Base-by-base conservation (phyloP, 2,888 invertebrate species). In the Drosophila cognata region DNA sequence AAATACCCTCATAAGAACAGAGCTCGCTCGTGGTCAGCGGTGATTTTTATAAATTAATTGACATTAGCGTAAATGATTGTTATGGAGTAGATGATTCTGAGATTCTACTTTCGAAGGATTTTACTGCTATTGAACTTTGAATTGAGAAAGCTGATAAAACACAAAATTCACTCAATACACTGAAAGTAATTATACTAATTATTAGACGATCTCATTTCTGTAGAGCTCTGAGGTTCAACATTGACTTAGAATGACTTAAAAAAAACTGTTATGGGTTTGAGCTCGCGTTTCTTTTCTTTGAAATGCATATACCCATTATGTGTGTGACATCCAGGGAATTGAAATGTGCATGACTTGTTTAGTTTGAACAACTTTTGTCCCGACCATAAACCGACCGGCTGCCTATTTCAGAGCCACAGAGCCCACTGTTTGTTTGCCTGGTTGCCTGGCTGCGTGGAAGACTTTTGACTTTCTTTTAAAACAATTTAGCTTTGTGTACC, bases 401-500 rank as follows among this genome's bases (percentile, higher is more conserved):
- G 66, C 71, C 72, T 72, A 79, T 79, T 81, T 51, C 52, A 52
- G 58, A 71, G 68, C 68, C 69, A 48, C 71, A 82, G 35, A 63
- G 57, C 73, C 50, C 74, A 66, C 75, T 66, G 82, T 71, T 79
- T 82, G 87, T 81, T 83, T 80, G 80, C 69, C 78, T 57, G 80
- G 69, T 68, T 62, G 72, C 21, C 55, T 25, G 11, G 55, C 33
- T 53, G 62, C 63, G 66, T 75, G 65, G 60, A 82, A 75, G 90
- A 86, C 88, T 90, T 88, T 86, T 84, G 90, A 88, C 79, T 88
- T 88, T 88, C 89, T 89, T 90, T 84, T 87, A 88, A 81, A 89
- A 89, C 88, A 87, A 88, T 87, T 90, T 85, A 67, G 85, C 89
- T 86, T 88, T 82, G 82, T 82, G 69, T 74, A 52, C 36, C 70